A percentile compares a stretch with the other conserved stretches of the same genome.
These are phyloP conservation scores for Amphiprion clarkii DNA, from an alignment of 2,797 vertebrate species.

Conservation along the genomic window DNA sequence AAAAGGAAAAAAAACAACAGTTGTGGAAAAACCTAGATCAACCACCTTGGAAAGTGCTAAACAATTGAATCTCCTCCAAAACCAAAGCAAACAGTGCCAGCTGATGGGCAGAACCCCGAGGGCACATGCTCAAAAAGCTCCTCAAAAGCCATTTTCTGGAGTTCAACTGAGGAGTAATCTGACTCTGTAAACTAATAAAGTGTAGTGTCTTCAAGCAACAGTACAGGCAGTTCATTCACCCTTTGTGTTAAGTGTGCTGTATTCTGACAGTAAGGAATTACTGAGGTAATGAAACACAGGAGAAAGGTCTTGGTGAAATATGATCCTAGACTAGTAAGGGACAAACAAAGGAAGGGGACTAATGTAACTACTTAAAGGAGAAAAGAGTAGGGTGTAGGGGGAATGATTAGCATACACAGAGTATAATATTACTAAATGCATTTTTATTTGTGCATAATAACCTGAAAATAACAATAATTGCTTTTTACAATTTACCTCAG, in stretches of 20 bases:
- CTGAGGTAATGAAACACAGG: conserved; percentile 27
- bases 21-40: conserved; percentile 53
- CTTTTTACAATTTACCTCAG: too few species aligned
- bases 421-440: too few species aligned
- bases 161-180: conserved; percentile 31
- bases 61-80: conserved; percentile 39
- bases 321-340: conserved; percentile 30
- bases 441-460: too few species aligned
- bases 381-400: too few species aligned
- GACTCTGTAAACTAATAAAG: conserved; percentile 60
- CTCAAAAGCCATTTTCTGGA: conserved; percentile 27
- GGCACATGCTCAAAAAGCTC: conserved; percentile 24
- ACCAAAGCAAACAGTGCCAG: conserved; percentile 37
- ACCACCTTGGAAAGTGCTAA: conserved; percentile 54
- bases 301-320: conserved; percentile 42
- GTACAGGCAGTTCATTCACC: conserved; percentile 47
- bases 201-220: conserved; percentile 32
- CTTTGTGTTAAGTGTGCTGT: conserved; percentile 50
- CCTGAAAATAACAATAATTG: too few species aligned
- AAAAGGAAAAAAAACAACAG: conserved; percentile 28
- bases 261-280: conserved; percentile 51
- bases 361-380: conserved; percentile 31
- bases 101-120: conserved; percentile 12
- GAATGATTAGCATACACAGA: too few species aligned
- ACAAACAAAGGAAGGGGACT: conserved; percentile 52